Conservation (phyloP, 64 coral and sea anemone species). For the Pocillopora verrucosa region DNA sequence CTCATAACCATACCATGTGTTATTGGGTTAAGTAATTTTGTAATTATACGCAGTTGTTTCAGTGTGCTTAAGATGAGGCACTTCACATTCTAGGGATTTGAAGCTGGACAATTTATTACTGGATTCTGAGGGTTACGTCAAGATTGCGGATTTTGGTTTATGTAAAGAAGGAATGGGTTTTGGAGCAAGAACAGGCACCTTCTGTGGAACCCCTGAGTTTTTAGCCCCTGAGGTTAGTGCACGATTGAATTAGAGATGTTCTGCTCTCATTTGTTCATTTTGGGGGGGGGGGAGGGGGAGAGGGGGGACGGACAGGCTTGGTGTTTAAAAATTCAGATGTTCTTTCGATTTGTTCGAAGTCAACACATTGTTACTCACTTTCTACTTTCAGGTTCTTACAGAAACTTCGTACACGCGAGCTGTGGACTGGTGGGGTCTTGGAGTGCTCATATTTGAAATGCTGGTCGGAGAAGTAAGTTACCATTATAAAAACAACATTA, state of each 20-base stretch:
- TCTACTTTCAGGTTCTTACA: slow-evolving; percentile 68
- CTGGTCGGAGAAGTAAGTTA: slow-evolving; percentile 93
- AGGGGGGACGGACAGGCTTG: no score
- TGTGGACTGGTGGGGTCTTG: slow-evolving; percentile 98
- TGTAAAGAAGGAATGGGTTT: slow-evolving; percentile 97
- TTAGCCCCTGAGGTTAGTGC: slow-evolving; percentile 82
- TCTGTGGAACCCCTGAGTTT: slow-evolving; percentile 96
- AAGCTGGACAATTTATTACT: slow-evolving; percentile 94
- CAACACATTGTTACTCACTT: not conserved
- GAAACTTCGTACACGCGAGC: slow-evolving; percentile 97
- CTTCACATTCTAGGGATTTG: slow-evolving; percentile 59
- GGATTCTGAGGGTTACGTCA: slow-evolving; percentile 95
- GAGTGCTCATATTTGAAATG: slow-evolving; percentile 99
- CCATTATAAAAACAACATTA: no score
- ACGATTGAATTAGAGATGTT: not conserved
- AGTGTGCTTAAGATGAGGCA: not conserved
- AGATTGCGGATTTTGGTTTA: slow-evolving; percentile 97
- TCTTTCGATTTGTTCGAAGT: not conserved
- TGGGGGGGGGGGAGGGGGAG: no score
- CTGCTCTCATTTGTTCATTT: no score
- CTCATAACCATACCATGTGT: not conserved
- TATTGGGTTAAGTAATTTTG: not conserved
- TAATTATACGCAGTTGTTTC: no score
- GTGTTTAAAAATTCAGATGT: not conserved
- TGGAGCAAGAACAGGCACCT: slow-evolving; percentile 88